These are phyloP conservation scores for Telmatherina bonti DNA, from an alignment of 2,797 vertebrate species.

Conservation along the genomic window DNA sequence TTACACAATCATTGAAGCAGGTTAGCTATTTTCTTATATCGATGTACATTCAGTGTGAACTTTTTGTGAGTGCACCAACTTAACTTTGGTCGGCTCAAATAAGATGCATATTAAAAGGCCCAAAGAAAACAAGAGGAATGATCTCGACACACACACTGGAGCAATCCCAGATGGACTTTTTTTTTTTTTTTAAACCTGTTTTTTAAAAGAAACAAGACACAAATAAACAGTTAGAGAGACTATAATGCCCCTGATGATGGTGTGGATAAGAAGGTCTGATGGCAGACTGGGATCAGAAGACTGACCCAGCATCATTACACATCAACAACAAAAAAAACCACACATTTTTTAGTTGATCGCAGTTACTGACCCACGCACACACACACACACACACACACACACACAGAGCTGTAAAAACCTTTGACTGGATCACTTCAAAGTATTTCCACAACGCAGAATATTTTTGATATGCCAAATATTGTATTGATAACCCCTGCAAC, in stretches of 20 bases:
- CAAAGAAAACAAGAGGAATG: conserved; percentile 25
- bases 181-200: not conserved
- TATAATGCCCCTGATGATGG: conserved; percentile 33
- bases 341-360: conserved; percentile 21
- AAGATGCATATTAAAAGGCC: conserved; percentile 55
- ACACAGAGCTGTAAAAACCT: not conserved
- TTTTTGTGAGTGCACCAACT: conserved; percentile 62
- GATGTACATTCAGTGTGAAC: conserved; percentile 78
- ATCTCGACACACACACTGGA: conserved; percentile 32
- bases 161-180: not conserved
- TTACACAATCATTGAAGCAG: conserved; percentile 51
- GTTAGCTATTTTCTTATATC: conserved; percentile 53
- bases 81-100: conserved; percentile 67
- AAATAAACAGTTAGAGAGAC: conserved; percentile 32
- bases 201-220: conserved; percentile 35
- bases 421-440: conserved; percentile 24
- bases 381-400: not conserved
- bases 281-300: conserved; percentile 17
- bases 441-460: conserved; percentile 52
- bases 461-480: conserved; percentile 8
- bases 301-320: conserved; percentile 23
- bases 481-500: conserved; percentile 13
- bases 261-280: conserved; percentile 13
- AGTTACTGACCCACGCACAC: not conserved
- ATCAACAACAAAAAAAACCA: conserved; percentile 1